Conservation (phyloP, 2,888 invertebrate genomes). For the Cheilosia variabilis region DNA sequence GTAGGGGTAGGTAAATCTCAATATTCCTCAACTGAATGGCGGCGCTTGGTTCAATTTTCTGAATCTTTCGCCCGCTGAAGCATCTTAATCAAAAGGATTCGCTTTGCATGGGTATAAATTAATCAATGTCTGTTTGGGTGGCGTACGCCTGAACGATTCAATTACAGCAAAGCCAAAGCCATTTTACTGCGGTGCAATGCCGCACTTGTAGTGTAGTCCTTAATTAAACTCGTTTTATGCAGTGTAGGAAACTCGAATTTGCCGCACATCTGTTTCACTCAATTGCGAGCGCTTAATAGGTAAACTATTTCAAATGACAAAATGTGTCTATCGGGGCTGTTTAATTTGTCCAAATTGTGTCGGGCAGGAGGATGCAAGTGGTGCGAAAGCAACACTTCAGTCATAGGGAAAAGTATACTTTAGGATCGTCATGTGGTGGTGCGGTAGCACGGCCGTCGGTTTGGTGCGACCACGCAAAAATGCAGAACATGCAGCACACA, state of each 20-base stretch:
- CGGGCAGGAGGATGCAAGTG: not conserved
- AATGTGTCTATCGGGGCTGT: conserved; percentile 5
- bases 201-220: conserved; percentile 23
- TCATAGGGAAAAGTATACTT: conserved; percentile 6
- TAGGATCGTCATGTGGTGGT: conserved; percentile 27
- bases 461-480: conserved; percentile 30
- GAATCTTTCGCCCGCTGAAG: conserved; percentile 26
- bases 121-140: conserved; percentile 46
- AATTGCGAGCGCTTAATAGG: conserved; percentile 8
- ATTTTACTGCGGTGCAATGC: not conserved
- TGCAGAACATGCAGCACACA: conserved; percentile 1
- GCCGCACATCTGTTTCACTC: conserved; percentile 23
- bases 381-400: no score
- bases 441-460: conserved; percentile 7
- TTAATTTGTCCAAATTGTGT: conserved; percentile 4
- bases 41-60: conserved; percentile 39
- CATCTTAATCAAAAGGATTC: conserved; percentile 42
- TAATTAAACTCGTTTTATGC: conserved; percentile 32
- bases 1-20: conserved; percentile 17
- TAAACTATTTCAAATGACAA: conserved; percentile 21
- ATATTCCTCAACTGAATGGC: conserved; percentile 23
- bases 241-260: not conserved
- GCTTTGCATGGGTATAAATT: conserved; percentile 35
- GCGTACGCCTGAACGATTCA: conserved; percentile 43
- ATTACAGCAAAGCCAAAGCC: conserved; percentile 26